Conservation (phyloP, 2,888 invertebrate genomes). For the Erebia epiphron region DNA sequence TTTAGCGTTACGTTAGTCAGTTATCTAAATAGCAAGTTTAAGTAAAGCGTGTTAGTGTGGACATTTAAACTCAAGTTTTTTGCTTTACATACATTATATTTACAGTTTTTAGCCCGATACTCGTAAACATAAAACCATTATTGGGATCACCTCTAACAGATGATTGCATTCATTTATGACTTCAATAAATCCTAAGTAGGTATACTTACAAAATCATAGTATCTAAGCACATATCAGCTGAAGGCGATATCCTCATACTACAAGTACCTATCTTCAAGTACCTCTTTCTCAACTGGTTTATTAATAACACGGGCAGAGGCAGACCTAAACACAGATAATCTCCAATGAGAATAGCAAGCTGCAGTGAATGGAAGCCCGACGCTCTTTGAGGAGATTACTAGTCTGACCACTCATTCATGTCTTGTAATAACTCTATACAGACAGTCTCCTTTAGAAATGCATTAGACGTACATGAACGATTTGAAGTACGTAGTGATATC, state of each 20-base stretch:
- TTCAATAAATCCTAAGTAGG: background rate
- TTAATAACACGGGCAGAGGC: slow-evolving; percentile 19
- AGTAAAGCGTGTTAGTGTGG: background rate
- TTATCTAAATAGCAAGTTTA: background rate
- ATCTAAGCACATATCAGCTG: background rate
- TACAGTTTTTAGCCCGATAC: background rate
- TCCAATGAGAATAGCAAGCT: slow-evolving; percentile 8
- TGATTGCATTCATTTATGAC: background rate
- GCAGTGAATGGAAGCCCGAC: slow-evolving; percentile 27
- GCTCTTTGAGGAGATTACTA: slow-evolving; percentile 30
- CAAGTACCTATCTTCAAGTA: background rate
- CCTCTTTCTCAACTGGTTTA: slow-evolving; percentile 18
- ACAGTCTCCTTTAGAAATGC: slow-evolving; percentile 21
- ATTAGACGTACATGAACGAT: slow-evolving; percentile 11
- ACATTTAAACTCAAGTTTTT: no score
- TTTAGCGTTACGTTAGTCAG: background rate
- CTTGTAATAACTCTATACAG: slow-evolving; percentile 19
- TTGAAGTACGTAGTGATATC: background rate
- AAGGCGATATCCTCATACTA: slow-evolving; percentile 11
- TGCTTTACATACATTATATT: background rate
- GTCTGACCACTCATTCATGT: slow-evolving; percentile 20
- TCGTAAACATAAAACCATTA: background rate
- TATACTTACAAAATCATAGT: no score
- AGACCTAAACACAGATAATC: slow-evolving; percentile 27
- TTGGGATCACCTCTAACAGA: background rate